Base-by-base conservation (phyloP, 2,888 invertebrate genomes). In the Quadriops clusia region DNA sequence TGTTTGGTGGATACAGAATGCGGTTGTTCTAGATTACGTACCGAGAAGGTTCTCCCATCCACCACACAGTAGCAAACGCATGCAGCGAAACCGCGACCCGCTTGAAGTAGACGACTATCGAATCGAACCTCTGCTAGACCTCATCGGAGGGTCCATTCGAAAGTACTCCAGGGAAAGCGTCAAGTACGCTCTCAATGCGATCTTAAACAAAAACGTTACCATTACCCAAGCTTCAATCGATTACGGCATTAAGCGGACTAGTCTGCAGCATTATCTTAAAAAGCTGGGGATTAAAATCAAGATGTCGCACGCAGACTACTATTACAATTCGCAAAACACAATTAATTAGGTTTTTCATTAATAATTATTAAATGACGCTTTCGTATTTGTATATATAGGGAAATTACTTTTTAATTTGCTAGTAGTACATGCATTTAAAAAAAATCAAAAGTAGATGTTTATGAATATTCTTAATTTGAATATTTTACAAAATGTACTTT, bases 191-290 rank as follows among this genome's bases (percentile, higher is more conserved):
- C 49, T 67, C 46, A 64, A 66, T 45, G 64, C 63, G 24, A 63
- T 67, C 41, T 55, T 67, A 42, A 64, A 64, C 47, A 58, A 61
- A 45, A 65, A 66, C 38, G 50, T 60, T 46, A 65, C 63, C 43
- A 65, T 67, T 34, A 66, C 65, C 36, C 61, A 59, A 42, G 65
- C 65, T 26, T 65, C 65, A 20, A 51, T 61, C 42, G 60, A 60
- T 55, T 64, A 60, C 41, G 65, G 65, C 38, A 67, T 67, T 50
- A 66, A 67, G 52, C 60, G 66, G 28, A 67, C 65, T 32, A 66
- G 64, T 35, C 56, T 67, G 44, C 66, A 67, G 41, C 64, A 65
- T 51, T 67, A 67, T 57, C 51, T 67, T 40, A 67, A 67, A 57
- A 65, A 65, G 44, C 57, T 67, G 40, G 65, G 66, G 52, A 62